These are phyloP conservation scores for Dasypus novemcinctus DNA, from an alignment of 2,113 vertebrate genomes.

Conservation along the genomic window DNA sequence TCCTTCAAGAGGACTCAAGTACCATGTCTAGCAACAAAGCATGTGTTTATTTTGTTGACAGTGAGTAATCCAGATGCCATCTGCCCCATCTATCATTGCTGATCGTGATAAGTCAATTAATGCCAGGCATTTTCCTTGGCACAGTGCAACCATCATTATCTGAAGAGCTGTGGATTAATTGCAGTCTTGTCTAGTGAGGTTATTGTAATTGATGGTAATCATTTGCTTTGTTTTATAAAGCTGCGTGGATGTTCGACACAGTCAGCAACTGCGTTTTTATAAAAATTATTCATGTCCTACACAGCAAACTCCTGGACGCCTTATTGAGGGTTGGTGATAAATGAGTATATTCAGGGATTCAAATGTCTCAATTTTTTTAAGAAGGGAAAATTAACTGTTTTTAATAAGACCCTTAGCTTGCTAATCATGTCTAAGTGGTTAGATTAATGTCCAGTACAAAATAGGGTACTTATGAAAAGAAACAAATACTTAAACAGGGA, in stretches of 20 bases:
- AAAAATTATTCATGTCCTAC: conserved; percentile 77
- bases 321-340: conserved; percentile 66
- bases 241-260: conserved; percentile 67
- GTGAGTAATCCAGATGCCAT: conserved; percentile 74
- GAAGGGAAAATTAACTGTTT: conserved; percentile 63
- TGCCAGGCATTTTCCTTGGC: conserved; percentile 79
- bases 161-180: conserved; percentile 88
- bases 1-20: conserved; percentile 55
- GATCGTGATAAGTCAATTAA: conserved; percentile 86
- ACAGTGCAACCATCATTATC: conserved; percentile 81
- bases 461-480: conserved; percentile 41
- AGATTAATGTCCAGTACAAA: conserved; percentile 57
- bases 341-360: conserved; percentile 55
- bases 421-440: conserved; percentile 57
- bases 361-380: conserved; percentile 54
- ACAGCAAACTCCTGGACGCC: conserved; percentile 53
- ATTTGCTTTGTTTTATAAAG: conserved; percentile 86
- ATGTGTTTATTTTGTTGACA: conserved; percentile 72
- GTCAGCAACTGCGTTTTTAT: conserved; percentile 66
- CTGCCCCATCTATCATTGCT: conserved; percentile 79
- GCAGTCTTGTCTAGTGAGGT: conserved; percentile 84
- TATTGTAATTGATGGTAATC: conserved; percentile 90
- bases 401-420: conserved; percentile 71
- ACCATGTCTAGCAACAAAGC: conserved; percentile 54
- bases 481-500: conserved; percentile 42